A percentile compares a stretch with the other conserved stretches of the same genome.
phyloP scores from a whole-genome alignment of 2,113 vertebrate species.

The Elgaria multicarinata region DNA sequence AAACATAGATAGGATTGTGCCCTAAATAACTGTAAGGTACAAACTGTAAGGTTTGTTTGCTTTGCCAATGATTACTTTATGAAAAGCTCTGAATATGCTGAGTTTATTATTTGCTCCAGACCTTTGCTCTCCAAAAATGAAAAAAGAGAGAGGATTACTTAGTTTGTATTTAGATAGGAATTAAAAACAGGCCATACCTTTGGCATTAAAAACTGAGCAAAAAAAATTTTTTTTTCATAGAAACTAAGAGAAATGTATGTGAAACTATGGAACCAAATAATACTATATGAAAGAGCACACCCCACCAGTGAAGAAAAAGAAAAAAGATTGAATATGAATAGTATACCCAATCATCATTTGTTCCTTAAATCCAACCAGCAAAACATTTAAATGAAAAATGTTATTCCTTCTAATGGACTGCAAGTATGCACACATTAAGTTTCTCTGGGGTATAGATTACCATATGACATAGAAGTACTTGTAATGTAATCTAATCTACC shows the following conservation, averaged over 20 bases:
- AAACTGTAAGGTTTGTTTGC: conserved; percentile 17
- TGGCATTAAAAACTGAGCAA: conserved; percentile 15
- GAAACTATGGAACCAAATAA: conserved; percentile 6
- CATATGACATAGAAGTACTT: conserved; percentile 6
- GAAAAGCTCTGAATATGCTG: neutral
- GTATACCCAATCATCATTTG: neutral
- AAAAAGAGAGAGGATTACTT: too few relatives aligned
- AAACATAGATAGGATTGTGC: too few relatives aligned
- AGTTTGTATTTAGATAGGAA: neutral
- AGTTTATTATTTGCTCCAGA: conserved; percentile 11
- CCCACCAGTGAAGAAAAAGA: conserved; percentile 3
- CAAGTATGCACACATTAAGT: neutral
- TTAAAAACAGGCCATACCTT: neutral
- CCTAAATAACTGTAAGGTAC: neutral
- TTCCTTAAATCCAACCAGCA: conserved; percentile 18
- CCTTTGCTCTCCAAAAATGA: neutral
- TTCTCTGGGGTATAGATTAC: conserved; percentile 24
- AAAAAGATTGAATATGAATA: neutral
- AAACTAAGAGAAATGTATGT: neutral
- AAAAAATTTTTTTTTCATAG: conserved; percentile 20
- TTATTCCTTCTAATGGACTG: neutral
- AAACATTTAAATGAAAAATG: conserved; percentile 7
- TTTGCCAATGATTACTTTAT: conserved; percentile 22
- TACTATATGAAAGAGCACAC: neutral
- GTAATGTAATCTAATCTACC: conserved; percentile 18